Conservation (phyloP, 2,888 invertebrate species). For the Clunio marinus region DNA sequence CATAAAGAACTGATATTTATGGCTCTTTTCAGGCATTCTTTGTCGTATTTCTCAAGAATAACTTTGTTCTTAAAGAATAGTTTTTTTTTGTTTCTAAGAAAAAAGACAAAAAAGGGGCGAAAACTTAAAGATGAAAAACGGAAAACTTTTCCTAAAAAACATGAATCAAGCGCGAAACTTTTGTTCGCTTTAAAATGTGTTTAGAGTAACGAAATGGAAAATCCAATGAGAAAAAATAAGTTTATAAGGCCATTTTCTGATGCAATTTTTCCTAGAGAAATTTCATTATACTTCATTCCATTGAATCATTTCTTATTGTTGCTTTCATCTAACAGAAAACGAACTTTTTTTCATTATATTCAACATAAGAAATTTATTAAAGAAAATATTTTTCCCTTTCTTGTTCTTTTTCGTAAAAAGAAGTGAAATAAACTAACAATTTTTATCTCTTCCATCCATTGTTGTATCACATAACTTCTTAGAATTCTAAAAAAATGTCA, state of each 20-base stretch:
- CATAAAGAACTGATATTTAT: conserved; percentile 25
- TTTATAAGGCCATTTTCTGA: conserved; percentile 30
- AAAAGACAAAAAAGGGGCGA: background rate
- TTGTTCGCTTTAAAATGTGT: too few species aligned
- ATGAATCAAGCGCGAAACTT: too few species aligned
- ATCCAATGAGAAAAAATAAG: conserved; percentile 1
- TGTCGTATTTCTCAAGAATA: background rate
- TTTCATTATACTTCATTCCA: background rate
- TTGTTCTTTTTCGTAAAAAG: background rate
- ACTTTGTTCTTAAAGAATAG: conserved; percentile 13
- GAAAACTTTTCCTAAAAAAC: conserved; percentile 9
- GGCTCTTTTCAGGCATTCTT: conserved; percentile 17
- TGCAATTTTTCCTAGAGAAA: background rate
- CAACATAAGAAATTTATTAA: conserved; percentile 25
- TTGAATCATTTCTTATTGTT: background rate
- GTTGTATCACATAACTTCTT: conserved; percentile 37
- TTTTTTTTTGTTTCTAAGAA: conserved; percentile 22
- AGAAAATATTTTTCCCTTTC: conserved; percentile 15
- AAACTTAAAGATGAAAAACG: background rate
- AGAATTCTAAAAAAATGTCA: conserved; percentile 35
- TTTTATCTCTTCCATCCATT: conserved; percentile 16
- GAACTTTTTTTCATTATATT: conserved; percentile 13
- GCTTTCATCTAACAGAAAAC: background rate
- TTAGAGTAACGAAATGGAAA: background rate
- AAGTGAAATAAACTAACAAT: conserved; percentile 34